A percentile compares a stretch with the other conserved stretches of the same genome.
Conservation (phyloP, 2,113 vertebrate genomes). For the Chionis minor region DNA sequence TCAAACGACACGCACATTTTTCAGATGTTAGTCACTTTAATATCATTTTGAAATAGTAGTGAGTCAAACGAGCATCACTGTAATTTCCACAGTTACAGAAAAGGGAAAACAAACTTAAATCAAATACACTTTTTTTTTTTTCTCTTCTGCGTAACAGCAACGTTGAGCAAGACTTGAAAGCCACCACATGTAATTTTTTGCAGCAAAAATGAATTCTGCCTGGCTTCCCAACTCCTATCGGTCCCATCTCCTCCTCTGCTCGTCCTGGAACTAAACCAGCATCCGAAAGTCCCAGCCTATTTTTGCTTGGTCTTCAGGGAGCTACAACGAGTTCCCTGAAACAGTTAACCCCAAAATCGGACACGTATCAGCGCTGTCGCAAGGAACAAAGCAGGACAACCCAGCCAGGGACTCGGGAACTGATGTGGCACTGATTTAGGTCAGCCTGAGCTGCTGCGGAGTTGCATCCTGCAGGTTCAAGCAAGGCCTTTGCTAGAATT, state of each 20-base stretch:
- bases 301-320: background rate
- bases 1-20: background rate
- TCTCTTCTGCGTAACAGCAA: background rate
- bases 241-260: background rate
- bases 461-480: background rate
- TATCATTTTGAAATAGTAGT: conserved; percentile 4
- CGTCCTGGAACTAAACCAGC: background rate
- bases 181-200: background rate
- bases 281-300: background rate
- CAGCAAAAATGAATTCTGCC: background rate
- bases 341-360: accelerated
- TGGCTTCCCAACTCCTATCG: background rate
- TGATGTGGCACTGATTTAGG: background rate
- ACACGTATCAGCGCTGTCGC: accelerated
- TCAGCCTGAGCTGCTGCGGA: background rate
- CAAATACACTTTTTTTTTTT: background rate
- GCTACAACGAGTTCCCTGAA: background rate
- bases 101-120: conserved; percentile 49
- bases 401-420: background rate
- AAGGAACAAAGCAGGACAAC: background rate
- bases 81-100: conserved; percentile 23
- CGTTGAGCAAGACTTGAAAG: conserved; percentile 17
- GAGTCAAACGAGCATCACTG: conserved; percentile 33
- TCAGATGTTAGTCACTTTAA: conserved; percentile 23
- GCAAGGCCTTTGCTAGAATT: background rate